Conservation (phyloP, 2,797 vertebrate genomes). For the Cottoperca gobio region DNA sequence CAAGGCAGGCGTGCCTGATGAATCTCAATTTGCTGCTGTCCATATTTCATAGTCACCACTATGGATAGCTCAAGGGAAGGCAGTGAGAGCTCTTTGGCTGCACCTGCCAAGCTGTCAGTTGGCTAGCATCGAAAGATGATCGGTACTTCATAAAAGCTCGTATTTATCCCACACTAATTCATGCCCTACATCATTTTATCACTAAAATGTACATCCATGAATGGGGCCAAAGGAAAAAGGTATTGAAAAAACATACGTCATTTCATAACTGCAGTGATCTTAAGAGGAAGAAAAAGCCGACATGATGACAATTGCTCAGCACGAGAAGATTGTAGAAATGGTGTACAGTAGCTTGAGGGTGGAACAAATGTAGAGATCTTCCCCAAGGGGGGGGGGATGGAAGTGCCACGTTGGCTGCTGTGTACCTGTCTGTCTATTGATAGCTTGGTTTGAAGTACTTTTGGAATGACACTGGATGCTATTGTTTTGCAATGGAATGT, state of each 20-base stretch:
- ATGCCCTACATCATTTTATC: slow-evolving; percentile 51
- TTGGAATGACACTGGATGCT: slow-evolving; percentile 50
- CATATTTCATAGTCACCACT: slow-evolving; percentile 80
- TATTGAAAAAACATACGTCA: slow-evolving; percentile 23
- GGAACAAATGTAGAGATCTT: slow-evolving; percentile 55
- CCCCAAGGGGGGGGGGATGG: slow-evolving; percentile 49
- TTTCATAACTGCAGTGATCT: slow-evolving; percentile 30
- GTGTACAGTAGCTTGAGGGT: slow-evolving; percentile 52
- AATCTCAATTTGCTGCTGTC: slow-evolving; percentile 84
- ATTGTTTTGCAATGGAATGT: slow-evolving; percentile 33
- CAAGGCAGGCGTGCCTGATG: slow-evolving; percentile 82
- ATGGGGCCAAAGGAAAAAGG: not conserved
- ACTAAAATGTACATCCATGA: slow-evolving; percentile 25
- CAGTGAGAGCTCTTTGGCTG: slow-evolving; percentile 49
- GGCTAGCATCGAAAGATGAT: slow-evolving; percentile 65
- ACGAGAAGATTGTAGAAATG: slow-evolving; percentile 37
- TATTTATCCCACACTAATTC: slow-evolving; percentile 69
- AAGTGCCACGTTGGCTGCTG: slow-evolving; percentile 54
- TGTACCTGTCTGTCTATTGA: slow-evolving; percentile 71
- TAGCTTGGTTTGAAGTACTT: slow-evolving; percentile 59
- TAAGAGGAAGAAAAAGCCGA: slow-evolving; percentile 34
- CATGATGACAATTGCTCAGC: slow-evolving; percentile 45
- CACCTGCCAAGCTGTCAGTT: slow-evolving; percentile 73
- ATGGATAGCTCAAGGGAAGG: slow-evolving; percentile 63
- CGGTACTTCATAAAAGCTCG: slow-evolving; percentile 61